Conservation (phyloP, 2,797 vertebrate species). For the Pseudochirops corinnae region DNA sequence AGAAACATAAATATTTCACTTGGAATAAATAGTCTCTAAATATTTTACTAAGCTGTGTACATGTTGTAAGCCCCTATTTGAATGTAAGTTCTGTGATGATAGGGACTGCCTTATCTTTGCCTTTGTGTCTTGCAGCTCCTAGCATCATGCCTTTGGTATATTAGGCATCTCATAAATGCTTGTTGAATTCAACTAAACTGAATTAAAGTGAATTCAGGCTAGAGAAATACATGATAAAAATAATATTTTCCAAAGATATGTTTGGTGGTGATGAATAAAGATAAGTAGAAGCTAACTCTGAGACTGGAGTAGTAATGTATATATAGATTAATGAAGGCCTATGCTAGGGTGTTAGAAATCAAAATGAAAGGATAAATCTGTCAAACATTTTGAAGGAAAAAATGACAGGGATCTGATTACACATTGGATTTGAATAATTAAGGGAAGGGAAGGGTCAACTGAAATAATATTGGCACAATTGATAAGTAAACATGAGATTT, state of each 20-base stretch:
- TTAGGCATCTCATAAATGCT: neutral
- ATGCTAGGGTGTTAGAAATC: too few relatives aligned
- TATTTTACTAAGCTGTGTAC: slow-evolving; percentile 11
- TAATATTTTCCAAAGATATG: too few relatives aligned
- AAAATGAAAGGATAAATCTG: too few relatives aligned
- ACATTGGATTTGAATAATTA: neutral
- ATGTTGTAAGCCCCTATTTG: too few relatives aligned
- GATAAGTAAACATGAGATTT: neutral
- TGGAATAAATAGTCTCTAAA: slow-evolving; percentile 81
- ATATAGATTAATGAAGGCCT: neutral
- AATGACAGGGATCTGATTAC: too few relatives aligned
- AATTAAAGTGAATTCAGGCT: neutral
- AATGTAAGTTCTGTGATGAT: too few relatives aligned
- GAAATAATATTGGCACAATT: neutral
- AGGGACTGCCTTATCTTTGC: too few relatives aligned
- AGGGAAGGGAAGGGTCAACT: neutral
- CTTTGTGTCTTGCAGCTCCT: neutral
- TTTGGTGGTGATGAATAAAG: too few relatives aligned
- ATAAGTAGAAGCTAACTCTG: too few relatives aligned
- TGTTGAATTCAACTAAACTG: neutral
- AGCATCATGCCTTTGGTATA: neutral
- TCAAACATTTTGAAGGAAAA: too few relatives aligned
- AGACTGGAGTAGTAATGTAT: too few relatives aligned
- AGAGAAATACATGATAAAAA: neutral
- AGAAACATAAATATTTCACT: slow-evolving; percentile 86